Evolutionary conservation across 2,888 invertebrate genomes (phyloP), one percentile per base, ranked within the genome.

Genomic region (Elysia crispata): DNA sequence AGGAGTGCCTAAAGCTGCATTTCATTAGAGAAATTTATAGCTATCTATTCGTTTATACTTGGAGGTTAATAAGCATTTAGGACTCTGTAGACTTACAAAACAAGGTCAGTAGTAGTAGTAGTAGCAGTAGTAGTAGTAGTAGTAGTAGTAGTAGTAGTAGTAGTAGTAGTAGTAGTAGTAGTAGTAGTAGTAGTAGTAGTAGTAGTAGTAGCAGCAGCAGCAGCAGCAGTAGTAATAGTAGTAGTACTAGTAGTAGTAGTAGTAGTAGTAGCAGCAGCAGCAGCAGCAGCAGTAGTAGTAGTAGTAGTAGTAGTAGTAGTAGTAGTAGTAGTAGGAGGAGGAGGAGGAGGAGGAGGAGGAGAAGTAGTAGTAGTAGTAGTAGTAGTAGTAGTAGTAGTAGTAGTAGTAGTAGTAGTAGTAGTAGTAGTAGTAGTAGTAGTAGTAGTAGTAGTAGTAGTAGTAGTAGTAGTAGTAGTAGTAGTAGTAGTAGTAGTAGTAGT

Each of bases 331-430:
- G n/a, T n/a, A n/a, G n/a, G n/a, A n/a, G n/a, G n/a, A n/a, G n/a
- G n/a, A n/a, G n/a, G n/a, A n/a, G n/a, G n/a, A n/a, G n/a, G n/a
- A n/a, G n/a, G n/a, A n/a, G n/a, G n/a, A n/a, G 28, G 25, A 69
- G 69, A 30, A 69, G 69, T 69, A 69, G 69, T 69, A 69, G 69
- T 69, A 69, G 69, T 69, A 69, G 69, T 69, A 69, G 69, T 69
- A 69, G 69, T 28, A 69, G n/a, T n/a, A 69, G 69, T 28, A 69
- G 69, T 69, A 18, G 8, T 69, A 69, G 30, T 69, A 69, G 30
- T 69, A 69, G 30, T 69, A 69, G 15, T 69, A 69, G 30, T 69
- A 69, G 5, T n/a, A 70, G 72, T 33, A 33, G 41, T 13, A 33
- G 15, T 49, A 54, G 57, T 70, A 70, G 41, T 70, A 70, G 41